Conservation (phyloP, 2,113 vertebrate species). For the Nyctereutes procyonoides region DNA sequence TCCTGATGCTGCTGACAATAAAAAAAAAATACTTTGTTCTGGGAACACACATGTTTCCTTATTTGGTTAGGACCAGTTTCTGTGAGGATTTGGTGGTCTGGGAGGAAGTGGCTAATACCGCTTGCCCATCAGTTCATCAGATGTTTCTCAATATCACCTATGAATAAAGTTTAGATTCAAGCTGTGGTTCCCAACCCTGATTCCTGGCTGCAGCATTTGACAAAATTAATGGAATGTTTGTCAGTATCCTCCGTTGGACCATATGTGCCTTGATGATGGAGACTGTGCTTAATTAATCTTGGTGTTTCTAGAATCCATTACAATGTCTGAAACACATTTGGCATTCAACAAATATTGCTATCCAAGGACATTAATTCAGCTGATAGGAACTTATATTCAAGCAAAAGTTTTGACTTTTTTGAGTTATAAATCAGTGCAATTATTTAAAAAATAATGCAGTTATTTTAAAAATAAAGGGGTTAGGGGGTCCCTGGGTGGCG, state of each 20-base stretch:
- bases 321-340: background rate
- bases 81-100: background rate
- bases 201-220: background rate
- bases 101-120: fast-evolving
- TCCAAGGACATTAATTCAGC: background rate
- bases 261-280: background rate
- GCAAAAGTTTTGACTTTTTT: background rate
- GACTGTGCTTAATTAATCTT: background rate
- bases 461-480: background rate
- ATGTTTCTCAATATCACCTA: background rate
- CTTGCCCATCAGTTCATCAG: background rate
- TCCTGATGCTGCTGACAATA: background rate
- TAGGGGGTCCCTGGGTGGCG: too few species aligned
- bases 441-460: background rate
- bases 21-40: background rate
- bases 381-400: background rate
- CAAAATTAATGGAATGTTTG: background rate
- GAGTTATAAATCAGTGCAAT: background rate
- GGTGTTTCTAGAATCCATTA: background rate
- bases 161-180: background rate
- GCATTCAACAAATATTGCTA: background rate
- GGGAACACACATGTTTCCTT: fast-evolving
- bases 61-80: background rate
- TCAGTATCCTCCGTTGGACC: background rate
- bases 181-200: background rate